Base-by-base conservation (phyloP, 1,140 invertebrate species). In the Pteromalus puparum region DNA sequence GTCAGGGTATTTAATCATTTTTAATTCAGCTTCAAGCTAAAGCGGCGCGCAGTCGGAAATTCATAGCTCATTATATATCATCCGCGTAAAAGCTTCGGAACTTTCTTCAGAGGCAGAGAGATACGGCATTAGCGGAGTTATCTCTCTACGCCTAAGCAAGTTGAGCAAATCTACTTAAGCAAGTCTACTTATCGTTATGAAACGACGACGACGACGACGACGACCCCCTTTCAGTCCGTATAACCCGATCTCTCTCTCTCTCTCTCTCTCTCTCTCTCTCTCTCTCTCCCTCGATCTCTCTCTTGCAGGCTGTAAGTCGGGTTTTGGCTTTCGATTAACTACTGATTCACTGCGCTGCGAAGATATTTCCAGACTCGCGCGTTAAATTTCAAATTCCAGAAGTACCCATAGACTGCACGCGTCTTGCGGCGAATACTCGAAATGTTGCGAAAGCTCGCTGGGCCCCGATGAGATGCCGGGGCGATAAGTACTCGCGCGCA, bases 161-260 rank as follows among this genome's bases (percentile, higher is more conserved):
- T 61, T 61, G 18, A 61, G 53, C 53, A 61, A 61, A 61, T 61
- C 53, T 61, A 61, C 53, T 61, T 61, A 61, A 61, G 21, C 53
- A 61, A 61, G 53, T 61, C 53, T 61, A 61, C 53, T 61, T 61
- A 61, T 61, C 53, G 53, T 61, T 61, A 61, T 61, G 53, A 61
- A 61, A 61, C 53, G 53, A 61, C 53, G 15, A 1, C 48, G 15
- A 1, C 48, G 38, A 6, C 48, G 48, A 53, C 48, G 48, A 53
- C 48, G 15, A 18, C 48, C 48, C 53, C 53, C 53, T 61, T 61
- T 61, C 53, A 61, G 48, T 2, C 13, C 12, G 10, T 53, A 18
- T 53, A 42, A 10, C 38, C 38, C 38, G 9, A 42, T 53, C 48
- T 53, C 15, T 21, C 48, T 1, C 15, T 53, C 48, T 53, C 48